These are phyloP conservation scores for Stratiomys singularior DNA, from an alignment of 2,888 invertebrate genomes.

Conservation along the genomic window DNA sequence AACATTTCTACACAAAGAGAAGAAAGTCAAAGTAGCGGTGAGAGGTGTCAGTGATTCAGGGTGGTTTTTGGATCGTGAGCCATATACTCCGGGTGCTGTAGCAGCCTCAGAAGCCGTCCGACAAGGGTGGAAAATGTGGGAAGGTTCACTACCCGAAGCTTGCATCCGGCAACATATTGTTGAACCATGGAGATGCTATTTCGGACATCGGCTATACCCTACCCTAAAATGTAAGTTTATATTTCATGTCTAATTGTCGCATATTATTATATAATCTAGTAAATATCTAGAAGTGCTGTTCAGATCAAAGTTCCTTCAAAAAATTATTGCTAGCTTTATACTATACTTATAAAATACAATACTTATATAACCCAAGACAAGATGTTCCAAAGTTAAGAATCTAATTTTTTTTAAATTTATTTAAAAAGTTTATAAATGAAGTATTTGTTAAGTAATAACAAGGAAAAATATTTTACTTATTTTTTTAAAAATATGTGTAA, in stretches of 20 bases:
- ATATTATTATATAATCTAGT: too few species aligned
- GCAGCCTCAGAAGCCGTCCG: slow-evolving; percentile 75
- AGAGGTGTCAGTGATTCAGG: slow-evolving; percentile 92
- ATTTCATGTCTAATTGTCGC: too few species aligned
- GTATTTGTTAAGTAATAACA: too few species aligned
- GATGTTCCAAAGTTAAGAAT: too few species aligned
- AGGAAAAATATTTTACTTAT: too few species aligned
- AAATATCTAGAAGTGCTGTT: too few species aligned
- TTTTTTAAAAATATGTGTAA: slow-evolving; percentile 12
- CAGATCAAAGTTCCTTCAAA: too few species aligned
- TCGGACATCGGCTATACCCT: slow-evolving; percentile 88
- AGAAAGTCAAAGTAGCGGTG: slow-evolving; percentile 73
- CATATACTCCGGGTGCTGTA: slow-evolving; percentile 73
- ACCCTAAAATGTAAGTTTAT: slow-evolving; percentile 76
- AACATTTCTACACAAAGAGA: slow-evolving; percentile 73
- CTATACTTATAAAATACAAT: too few species aligned
- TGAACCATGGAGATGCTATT: slow-evolving; percentile 92
- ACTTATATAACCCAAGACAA: too few species aligned
- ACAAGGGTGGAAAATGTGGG: slow-evolving; percentile 82
- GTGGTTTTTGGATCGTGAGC: slow-evolving; percentile 92
- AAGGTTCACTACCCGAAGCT: slow-evolving; percentile 80
- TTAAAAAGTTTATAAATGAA: too few species aligned
- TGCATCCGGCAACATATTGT: slow-evolving; percentile 76
- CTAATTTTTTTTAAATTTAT: too few species aligned
- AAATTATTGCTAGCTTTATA: too few species aligned